These are phyloP conservation scores for Taeniopygia guttata DNA, from an alignment of 2,797 vertebrate species.

Conservation along the genomic window DNA sequence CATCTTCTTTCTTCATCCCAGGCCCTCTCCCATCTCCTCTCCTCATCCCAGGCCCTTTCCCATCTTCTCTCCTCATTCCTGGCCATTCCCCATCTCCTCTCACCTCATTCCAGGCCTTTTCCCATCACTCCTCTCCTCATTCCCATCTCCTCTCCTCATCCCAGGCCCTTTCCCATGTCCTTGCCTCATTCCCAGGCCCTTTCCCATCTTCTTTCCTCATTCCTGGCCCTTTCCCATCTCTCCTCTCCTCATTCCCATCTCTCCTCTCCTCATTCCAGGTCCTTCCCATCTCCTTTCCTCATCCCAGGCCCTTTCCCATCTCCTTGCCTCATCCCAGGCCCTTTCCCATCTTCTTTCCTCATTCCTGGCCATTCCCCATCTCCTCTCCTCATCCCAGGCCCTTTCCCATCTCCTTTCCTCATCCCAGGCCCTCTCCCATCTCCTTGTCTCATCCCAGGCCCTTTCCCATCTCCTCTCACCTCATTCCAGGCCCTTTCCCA, in stretches of 20 bases:
- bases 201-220: fast-evolving
- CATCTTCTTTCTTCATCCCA: no score
- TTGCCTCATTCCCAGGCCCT: no score
- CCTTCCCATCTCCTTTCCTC: background rate
- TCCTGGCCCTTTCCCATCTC: fast-evolving
- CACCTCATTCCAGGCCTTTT: no score
- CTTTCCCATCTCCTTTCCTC: fast-evolving
- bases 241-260: fast-evolving
- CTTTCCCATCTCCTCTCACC: background rate
- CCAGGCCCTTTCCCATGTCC: no score
- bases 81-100: no score
- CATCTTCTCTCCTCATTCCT: no score
- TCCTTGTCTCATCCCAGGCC: no score
- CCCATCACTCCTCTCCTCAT: no score
- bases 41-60: no score
- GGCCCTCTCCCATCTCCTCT: background rate
- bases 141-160: no score
- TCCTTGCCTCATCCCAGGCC: fast-evolving
- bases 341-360: fast-evolving
- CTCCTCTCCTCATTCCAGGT: fast-evolving
- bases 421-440: no score
- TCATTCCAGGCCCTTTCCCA: background rate
- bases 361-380: fast-evolving
- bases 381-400: fast-evolving
- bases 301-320: fast-evolving